Evolutionary conservation across 2,113 vertebrate genomes (phyloP).

Genomic region (Bucco capensis): DNA sequence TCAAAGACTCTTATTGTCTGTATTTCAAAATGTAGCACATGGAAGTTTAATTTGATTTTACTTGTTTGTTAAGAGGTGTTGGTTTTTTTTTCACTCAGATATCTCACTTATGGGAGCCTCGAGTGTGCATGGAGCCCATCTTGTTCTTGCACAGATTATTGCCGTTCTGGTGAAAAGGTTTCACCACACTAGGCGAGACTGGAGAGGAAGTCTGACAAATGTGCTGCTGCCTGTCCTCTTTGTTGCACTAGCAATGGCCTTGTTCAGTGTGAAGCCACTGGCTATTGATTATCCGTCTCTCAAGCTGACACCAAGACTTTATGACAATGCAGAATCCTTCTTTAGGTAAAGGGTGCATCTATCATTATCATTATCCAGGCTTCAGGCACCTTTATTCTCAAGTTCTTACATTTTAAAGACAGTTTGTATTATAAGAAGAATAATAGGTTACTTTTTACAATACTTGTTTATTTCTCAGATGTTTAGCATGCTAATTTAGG

Average conservation of each 20-base stretch:
- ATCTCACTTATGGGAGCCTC: neutral
- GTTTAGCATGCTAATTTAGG: neutral
- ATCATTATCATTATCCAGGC: neutral
- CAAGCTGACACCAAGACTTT: constrained; percentile 57
- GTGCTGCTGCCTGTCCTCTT: constrained; percentile 70
- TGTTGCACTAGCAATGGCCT: constrained; percentile 74
- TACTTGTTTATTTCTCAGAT: neutral
- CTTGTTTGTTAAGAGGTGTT: neutral
- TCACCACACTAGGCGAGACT: constrained; percentile 21
- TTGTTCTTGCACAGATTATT: constrained; percentile 18
- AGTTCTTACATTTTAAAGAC: neutral
- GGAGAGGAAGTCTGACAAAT: constrained; percentile 28
- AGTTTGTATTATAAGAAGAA: neutral
- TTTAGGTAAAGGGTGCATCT: constrained; percentile 61
- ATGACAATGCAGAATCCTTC: constrained; percentile 45
- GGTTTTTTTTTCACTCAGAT: neutral
- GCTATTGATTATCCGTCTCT: constrained; percentile 62
- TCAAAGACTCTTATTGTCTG: neutral
- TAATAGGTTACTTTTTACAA: neutral
- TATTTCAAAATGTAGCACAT: neutral
- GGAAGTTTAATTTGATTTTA: neutral
- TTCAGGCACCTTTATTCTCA: neutral
- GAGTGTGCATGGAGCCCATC: fast-evolving
- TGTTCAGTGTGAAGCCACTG: constrained; percentile 71
- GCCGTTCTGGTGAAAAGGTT: constrained; percentile 65